Conservation (phyloP, 1,140 invertebrate species). For the Oryzaephilus surinamensis region DNA sequence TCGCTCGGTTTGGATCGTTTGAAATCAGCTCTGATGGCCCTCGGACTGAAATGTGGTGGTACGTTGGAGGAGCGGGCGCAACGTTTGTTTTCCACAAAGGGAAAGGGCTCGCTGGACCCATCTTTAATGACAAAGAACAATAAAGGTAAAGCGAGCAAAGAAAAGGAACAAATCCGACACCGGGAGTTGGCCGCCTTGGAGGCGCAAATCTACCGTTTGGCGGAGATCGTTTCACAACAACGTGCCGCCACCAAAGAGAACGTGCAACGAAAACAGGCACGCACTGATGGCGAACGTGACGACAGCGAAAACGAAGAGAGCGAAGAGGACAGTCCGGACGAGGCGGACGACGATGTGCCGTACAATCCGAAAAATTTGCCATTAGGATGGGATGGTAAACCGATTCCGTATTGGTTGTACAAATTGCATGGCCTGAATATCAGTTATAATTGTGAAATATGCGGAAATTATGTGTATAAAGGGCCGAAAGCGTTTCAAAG, state of each 20-base stretch:
- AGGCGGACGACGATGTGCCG: conserved; percentile 82
- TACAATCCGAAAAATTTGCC: conserved; percentile 99
- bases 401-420: conserved; percentile 99
- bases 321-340: conserved; percentile 75
- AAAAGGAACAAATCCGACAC: conserved; percentile 61
- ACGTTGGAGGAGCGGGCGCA: conserved; percentile 95
- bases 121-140: conserved; percentile 81
- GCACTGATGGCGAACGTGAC: conserved; percentile 88
- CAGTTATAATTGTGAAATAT: conserved; percentile 98
- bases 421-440: conserved; percentile 99
- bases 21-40: conserved; percentile 92
- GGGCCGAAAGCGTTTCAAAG: conserved; percentile 99
- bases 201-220: conserved; percentile 79
- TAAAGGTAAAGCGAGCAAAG: conserved; percentile 53
- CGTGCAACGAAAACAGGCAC: conserved; percentile 94
- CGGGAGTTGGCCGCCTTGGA: conserved; percentile 78
- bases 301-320: conserved; percentile 88
- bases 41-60: conserved; percentile 98
- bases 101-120: conserved; percentile 82
- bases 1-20: conserved; percentile 93
- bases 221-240: conserved; percentile 73
- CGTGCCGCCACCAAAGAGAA: conserved; percentile 91
- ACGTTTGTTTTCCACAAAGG: conserved; percentile 90
- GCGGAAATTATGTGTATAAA: conserved; percentile 99
- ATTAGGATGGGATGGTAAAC: conserved; percentile 99